Evolutionary conservation across 2,888 invertebrate genomes (phyloP), one percentile per base, ranked within the genome.

Genomic region (Philopedon plagiatum): DNA sequence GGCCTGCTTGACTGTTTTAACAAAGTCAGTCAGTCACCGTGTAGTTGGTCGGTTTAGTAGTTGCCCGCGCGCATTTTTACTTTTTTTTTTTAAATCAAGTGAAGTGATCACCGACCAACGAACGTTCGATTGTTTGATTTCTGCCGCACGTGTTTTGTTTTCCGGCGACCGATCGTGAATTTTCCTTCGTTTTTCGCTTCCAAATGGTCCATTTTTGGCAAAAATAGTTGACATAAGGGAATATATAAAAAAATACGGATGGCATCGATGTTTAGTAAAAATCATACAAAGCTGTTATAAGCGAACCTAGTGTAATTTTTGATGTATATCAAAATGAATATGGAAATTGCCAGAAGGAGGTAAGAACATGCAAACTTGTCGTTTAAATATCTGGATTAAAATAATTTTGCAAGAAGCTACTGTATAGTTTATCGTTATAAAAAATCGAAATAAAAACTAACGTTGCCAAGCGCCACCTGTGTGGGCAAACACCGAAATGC

Each of bases 1-100:
- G 56, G 60, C 64, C 54, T 37, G 54, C 64, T 37, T 37, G 51
- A 56, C 54, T 39, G 18, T 63, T 63, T 32, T 34, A n/a, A 51
- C 63, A 56, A 62, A 70, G 57, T 63, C 70, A 70, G 54, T 63
- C 70, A 62, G 63, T 63, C 63, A 54, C 49, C 44, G 57, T 63
- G 57, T 46, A 54, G 63, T 56, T 63, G 63, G 32, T 62, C 32
- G 37, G 41, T 34, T 44, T 34, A 39, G 26, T 41, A 63, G 46
- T 21, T 49, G 57, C 37, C 23, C 63, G 49, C 41, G 57, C 23
- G 15, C 51, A 29, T 54, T 54, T 49, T 51, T 54, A 9, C 29
- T 21, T 32, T 19, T 46, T 29, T 44, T 51, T 34, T 23, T n/a
- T n/a, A n/a, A n/a, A n/a, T n/a, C n/a, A n/a, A n/a, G n/a, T n/a